phyloP scores from a whole-genome alignment of 1,140 invertebrate genomes.

The Macrobrachium rosenbergii region DNA sequence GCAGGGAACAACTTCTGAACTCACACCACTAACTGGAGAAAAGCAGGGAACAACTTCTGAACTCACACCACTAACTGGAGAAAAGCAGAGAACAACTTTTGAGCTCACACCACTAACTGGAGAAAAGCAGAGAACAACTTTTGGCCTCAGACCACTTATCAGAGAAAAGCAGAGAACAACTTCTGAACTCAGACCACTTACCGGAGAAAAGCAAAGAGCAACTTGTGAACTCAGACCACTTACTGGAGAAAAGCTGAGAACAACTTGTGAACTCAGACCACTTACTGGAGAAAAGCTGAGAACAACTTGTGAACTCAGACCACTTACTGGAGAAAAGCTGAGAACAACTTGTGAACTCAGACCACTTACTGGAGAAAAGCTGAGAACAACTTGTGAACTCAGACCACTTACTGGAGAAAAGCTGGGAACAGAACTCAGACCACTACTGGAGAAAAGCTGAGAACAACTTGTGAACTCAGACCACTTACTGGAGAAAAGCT shows the following conservation, averaged over 20 bases:
- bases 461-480: not conserved
- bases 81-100: too few relatives aligned
- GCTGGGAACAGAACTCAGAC: constrained; percentile 92
- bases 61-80: too few relatives aligned
- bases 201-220: too few relatives aligned
- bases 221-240: constrained; percentile 67
- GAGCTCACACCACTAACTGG: constrained; percentile 77
- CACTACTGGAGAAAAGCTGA: too few relatives aligned
- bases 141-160: too few relatives aligned
- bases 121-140: constrained; percentile 96
- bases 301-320: not conserved
- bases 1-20: too few relatives aligned
- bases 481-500: constrained; percentile 92
- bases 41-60: constrained; percentile 84
- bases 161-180: too few relatives aligned
- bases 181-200: too few relatives aligned
- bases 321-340: constrained; percentile 93
- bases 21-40: constrained; percentile 82
- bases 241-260: constrained; percentile 96
- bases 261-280: constrained; percentile 67
- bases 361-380: too few relatives aligned
- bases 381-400: too few relatives aligned
- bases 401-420: constrained; percentile 88
- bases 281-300: too few relatives aligned
- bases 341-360: too few relatives aligned